Evolutionary conservation across 2,113 vertebrate species (phyloP).

Genomic region (Madoqua kirkii): DNA sequence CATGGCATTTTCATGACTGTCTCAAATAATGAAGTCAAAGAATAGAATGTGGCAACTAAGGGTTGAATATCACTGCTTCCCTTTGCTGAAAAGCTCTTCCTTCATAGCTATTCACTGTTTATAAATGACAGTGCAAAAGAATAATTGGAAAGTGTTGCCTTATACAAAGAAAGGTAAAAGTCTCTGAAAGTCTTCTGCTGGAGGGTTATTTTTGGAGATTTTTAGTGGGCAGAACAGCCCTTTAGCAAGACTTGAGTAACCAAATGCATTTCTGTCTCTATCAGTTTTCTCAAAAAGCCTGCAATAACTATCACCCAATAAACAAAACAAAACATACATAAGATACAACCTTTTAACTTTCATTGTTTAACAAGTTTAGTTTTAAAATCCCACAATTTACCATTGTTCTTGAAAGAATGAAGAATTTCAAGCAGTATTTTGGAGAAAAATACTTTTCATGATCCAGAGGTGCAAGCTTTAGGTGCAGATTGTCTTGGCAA

Average conservation of each 20-base stretch:
- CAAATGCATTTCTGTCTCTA: neutral
- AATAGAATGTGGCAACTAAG: constrained; percentile 39
- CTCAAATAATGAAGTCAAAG: constrained; percentile 20
- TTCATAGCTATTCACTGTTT: constrained; percentile 41
- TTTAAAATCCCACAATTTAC: neutral
- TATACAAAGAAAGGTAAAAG: constrained; percentile 38
- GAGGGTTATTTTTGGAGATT: constrained; percentile 11
- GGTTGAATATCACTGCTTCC: constrained; percentile 49
- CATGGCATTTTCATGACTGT: constrained; percentile 52
- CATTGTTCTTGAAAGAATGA: neutral
- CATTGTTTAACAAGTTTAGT: neutral
- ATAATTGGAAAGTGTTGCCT: constrained; percentile 49
- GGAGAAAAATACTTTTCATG: neutral
- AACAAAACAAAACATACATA: neutral
- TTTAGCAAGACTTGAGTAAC: neutral
- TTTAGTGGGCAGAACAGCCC: neutral
- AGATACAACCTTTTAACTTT: neutral
- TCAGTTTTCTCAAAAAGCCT: neutral
- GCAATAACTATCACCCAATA: neutral
- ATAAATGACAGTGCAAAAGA: constrained; percentile 56
- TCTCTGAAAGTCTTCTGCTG: neutral
- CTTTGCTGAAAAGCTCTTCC: constrained; percentile 44
- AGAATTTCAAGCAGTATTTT: neutral
- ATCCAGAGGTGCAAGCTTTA: neutral
- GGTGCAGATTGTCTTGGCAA: neutral